Conservation (phyloP, 2,888 invertebrate species). For the Plebejus melissa region DNA sequence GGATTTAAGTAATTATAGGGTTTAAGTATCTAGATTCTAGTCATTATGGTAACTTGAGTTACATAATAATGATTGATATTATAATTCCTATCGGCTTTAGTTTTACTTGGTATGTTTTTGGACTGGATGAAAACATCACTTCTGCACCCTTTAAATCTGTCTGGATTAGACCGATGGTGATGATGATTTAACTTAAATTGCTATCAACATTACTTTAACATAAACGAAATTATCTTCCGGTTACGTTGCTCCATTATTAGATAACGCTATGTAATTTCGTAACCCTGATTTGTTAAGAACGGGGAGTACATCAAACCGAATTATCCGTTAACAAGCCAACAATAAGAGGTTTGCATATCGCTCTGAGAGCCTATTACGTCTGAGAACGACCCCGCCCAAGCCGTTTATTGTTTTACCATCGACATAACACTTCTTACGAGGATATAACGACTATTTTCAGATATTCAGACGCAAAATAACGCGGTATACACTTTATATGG, state of each 20-base stretch:
- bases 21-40: no score
- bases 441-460: no score
- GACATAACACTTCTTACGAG: no score
- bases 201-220: not conserved
- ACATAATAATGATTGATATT: no score
- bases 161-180: not conserved
- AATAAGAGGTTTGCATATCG: slow-evolving; percentile 72
- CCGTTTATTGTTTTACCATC: slow-evolving; percentile 36
- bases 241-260: slow-evolving; percentile 13
- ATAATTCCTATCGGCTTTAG: no score
- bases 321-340: slow-evolving; percentile 73
- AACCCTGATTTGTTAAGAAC: slow-evolving; percentile 50
- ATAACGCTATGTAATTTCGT: slow-evolving; percentile 25
- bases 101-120: no score
- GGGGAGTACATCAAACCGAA: slow-evolving; percentile 63
- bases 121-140: no score
- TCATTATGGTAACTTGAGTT: no score
- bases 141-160: no score
- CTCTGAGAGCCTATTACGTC: slow-evolving; percentile 72
- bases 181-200: not conserved
- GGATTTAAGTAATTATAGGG: no score
- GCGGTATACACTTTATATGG: no score
- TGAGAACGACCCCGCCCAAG: slow-evolving; percentile 68
- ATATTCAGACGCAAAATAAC: no score
- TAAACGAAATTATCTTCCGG: slow-evolving; percentile 5